A percentile compares a stretch with the other conserved stretches of the same genome.
phyloP scores from a whole-genome alignment of 2,888 invertebrate genomes.

The Heliconius ismenius region DNA sequence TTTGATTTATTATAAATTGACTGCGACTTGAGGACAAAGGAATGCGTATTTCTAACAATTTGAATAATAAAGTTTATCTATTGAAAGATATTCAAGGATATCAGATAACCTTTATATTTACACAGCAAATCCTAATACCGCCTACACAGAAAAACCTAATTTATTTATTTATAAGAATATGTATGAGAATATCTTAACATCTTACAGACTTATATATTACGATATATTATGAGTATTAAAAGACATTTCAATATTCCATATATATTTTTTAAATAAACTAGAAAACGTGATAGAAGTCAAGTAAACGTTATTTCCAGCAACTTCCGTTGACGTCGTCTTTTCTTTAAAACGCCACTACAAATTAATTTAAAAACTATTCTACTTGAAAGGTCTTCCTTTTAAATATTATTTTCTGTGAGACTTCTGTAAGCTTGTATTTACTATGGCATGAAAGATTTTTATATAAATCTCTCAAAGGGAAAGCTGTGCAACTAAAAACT shows the following conservation, averaged over 20 bases:
- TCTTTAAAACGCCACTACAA: not conserved
- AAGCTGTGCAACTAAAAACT: not conserved
- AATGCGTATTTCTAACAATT: not conserved
- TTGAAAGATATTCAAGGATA: not conserved
- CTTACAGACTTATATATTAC: too few relatives aligned
- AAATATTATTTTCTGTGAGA: conserved; percentile 7
- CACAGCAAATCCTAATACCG: too few relatives aligned
- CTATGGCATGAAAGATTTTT: not conserved
- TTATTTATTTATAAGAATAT: too few relatives aligned
- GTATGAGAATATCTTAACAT: not conserved
- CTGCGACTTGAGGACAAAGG: not conserved
- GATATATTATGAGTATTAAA: not conserved
- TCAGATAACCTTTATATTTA: too few relatives aligned
- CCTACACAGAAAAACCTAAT: too few relatives aligned
- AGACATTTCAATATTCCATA: not conserved
- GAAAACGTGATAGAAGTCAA: not conserved
- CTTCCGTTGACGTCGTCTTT: conserved; percentile 12
- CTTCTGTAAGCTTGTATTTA: not conserved
- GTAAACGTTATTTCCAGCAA: conserved; percentile 10
- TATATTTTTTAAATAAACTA: conserved; percentile 2
- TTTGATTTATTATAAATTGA: not conserved
- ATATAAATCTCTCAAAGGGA: not conserved
- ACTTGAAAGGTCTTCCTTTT: not conserved
- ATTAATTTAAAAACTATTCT: conserved; percentile 15
- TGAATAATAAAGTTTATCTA: not conserved